These are phyloP conservation scores for Eubasilissa splendida DNA, from an alignment of 2,888 invertebrate genomes.

Conservation along the genomic window DNA sequence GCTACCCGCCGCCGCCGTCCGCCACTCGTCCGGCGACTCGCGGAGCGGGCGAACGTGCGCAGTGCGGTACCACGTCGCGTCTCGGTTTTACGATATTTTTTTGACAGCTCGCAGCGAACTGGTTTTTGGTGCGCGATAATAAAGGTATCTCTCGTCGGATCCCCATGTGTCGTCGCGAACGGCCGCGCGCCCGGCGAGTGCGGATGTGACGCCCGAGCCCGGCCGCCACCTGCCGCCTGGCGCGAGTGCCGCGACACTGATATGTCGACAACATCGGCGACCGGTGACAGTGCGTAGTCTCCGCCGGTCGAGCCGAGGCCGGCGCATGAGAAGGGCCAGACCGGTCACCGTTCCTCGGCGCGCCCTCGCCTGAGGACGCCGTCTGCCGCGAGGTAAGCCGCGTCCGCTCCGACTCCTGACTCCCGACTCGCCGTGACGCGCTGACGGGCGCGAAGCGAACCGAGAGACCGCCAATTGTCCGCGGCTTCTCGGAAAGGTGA, in stretches of 20 bases:
- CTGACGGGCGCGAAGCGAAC: no score
- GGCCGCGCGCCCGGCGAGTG: background rate
- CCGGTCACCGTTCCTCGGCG: conserved; percentile 36
- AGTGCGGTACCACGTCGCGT: background rate
- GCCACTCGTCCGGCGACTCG: conserved; percentile 53
- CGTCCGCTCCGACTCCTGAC: background rate
- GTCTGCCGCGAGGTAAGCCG: conserved; percentile 36
- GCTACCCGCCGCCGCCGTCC: conserved; percentile 63
- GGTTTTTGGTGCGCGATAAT: conserved; percentile 30
- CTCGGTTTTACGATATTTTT: background rate
- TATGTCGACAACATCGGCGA: conserved; percentile 20
- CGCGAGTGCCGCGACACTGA: background rate
- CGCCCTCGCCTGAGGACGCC: conserved; percentile 41
- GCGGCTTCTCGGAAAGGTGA: no score
- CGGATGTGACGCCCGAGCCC: background rate
- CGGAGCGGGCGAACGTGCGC: conserved; percentile 27
- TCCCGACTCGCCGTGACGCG: no score
- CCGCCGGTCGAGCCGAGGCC: background rate
- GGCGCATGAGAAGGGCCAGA: no score
- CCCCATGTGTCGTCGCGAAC: conserved; percentile 8
- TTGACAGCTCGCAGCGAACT: conserved; percentile 39
- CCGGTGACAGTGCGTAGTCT: no score
- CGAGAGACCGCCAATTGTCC: no score
- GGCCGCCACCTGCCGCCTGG: background rate
- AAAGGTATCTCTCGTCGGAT: background rate